Evolutionary conservation across 2,797 vertebrate species (phyloP).

Genomic region (Monodelphis domestica): DNA sequence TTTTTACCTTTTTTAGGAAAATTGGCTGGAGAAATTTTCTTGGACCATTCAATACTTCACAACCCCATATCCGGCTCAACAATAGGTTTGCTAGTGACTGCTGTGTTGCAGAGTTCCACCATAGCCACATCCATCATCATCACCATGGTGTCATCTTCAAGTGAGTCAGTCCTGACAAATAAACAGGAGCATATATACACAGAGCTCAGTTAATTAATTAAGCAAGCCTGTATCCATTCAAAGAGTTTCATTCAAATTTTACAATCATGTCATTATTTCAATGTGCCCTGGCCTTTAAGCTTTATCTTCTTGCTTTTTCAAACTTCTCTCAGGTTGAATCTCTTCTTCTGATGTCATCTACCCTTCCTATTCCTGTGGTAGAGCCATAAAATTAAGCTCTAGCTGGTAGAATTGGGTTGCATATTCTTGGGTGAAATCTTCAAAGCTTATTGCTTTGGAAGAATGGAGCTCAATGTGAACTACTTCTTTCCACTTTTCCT

Average conservation of each 20-base stretch:
- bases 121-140: conserved; percentile 97
- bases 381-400: not conserved
- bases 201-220: not conserved
- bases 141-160: conserved; percentile 97
- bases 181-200: too few species aligned
- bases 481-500: not conserved
- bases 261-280: too few species aligned
- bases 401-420: not conserved
- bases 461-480: not conserved
- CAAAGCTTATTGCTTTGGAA: not conserved
- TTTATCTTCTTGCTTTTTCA: not conserved
- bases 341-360: not conserved
- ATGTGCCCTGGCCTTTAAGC: not conserved
- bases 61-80: conserved; percentile 96
- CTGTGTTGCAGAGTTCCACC: conserved; percentile 97
- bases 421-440: not conserved
- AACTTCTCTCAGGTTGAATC: not conserved
- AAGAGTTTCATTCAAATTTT: not conserved
- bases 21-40: conserved; percentile 95
- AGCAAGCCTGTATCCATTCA: not conserved
- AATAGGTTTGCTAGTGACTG: conserved; percentile 96
- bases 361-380: not conserved
- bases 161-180: conserved; percentile 89
- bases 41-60: conserved; percentile 91
- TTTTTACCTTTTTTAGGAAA: conserved; percentile 85